phyloP scores from a whole-genome alignment of 2,113 vertebrate species.

The Sminthopsis crassicaudata region DNA sequence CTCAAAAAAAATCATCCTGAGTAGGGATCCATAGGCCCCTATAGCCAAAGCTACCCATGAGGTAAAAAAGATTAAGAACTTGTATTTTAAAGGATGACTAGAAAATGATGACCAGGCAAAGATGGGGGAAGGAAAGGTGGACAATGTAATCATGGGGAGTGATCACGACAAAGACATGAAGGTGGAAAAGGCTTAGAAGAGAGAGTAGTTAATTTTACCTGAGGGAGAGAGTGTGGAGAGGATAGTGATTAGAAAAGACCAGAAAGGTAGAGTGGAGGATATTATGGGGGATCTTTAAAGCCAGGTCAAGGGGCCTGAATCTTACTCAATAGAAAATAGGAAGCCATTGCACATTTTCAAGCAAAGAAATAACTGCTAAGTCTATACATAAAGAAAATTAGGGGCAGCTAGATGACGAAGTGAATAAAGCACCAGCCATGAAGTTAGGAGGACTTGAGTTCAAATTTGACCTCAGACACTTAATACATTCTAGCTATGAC shows the following conservation, averaged over 20 bases:
- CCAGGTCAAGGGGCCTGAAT: not conserved
- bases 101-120: not conserved
- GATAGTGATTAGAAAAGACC: not conserved
- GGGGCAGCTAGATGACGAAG: too few relatives aligned
- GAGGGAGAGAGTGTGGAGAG: not conserved
- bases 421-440: too few relatives aligned
- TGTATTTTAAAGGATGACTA: not conserved
- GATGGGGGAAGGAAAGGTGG: not conserved
- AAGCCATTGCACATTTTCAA: not conserved
- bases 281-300: not conserved
- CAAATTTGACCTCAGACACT: too few relatives aligned
- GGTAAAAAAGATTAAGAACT: not conserved
- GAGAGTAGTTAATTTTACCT: not conserved
- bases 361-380: not conserved
- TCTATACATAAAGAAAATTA: not conserved
- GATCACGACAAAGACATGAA: not conserved
- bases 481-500: too few relatives aligned
- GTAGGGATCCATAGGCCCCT: not conserved
- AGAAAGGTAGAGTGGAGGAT: not conserved
- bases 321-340: not conserved
- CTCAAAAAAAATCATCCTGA: not conserved
- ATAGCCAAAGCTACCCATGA: not conserved
- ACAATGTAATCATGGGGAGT: not conserved
- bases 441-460: too few relatives aligned
- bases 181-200: not conserved